Percentiles rank a stretch among this genome's conserved stretches.
phyloP scores from a whole-genome alignment of 2,888 invertebrate species.

The Tipula lateralis region DNA sequence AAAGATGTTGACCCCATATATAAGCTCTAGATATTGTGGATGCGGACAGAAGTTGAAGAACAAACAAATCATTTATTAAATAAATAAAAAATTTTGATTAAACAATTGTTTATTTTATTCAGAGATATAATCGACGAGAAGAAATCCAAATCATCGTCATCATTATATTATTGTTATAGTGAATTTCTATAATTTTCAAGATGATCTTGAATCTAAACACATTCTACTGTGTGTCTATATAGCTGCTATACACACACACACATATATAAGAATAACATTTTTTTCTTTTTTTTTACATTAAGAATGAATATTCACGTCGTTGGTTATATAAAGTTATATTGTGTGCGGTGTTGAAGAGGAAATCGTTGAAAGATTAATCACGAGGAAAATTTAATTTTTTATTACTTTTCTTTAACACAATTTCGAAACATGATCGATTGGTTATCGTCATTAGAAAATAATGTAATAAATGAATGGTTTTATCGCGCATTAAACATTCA shows the following conservation, averaged over 20 bases:
- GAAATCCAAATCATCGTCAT: neutral
- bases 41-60: neutral
- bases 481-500: neutral
- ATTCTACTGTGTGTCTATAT: neutral
- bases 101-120: constrained; percentile 19
- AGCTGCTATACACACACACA: no score
- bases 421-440: constrained; percentile 20
- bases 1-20: neutral
- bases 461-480: neutral
- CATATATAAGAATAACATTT: neutral
- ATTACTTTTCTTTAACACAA: neutral
- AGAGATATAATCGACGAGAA: neutral
- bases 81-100: constrained; percentile 24
- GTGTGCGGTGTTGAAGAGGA: neutral
- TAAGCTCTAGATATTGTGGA: neutral
- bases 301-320: neutral
- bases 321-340: neutral
- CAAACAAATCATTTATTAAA: constrained; percentile 1
- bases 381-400: neutral
- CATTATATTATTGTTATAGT: constrained; percentile 1
- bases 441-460: constrained; percentile 19
- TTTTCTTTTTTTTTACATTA: no score
- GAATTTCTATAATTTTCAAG: constrained; percentile 6
- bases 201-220: constrained; percentile 11
- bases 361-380: constrained; percentile 19